phyloP scores from a whole-genome alignment of 2,797 vertebrate genomes.

The Erethizon dorsatum region DNA sequence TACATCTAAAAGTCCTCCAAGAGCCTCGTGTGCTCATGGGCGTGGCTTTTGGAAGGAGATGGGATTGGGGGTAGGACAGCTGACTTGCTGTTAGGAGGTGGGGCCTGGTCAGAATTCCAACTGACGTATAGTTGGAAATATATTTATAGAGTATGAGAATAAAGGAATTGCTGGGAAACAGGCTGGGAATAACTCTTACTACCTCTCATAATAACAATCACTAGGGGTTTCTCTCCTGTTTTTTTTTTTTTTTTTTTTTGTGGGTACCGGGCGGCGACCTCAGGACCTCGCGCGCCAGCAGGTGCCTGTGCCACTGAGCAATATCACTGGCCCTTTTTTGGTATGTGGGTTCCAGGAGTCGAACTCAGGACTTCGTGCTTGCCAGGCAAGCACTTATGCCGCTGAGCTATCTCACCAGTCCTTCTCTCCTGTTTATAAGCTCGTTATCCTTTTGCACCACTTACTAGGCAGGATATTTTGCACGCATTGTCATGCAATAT shows the following conservation, averaged over 20 bases:
- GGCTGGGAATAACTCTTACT: neutral
- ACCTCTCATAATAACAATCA: neutral
- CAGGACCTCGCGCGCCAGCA: too few relatives aligned
- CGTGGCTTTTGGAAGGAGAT: neutral
- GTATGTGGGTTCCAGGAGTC: too few relatives aligned
- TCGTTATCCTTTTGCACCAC: conserved; percentile 48
- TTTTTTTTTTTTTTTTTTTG: too few relatives aligned
- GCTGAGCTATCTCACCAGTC: too few relatives aligned
- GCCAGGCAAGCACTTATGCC: too few relatives aligned
- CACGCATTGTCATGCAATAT: rapidly evolving
- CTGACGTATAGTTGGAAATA: neutral
- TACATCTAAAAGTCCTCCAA: neutral
- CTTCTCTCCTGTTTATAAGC: neutral
- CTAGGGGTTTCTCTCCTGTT: too few relatives aligned
- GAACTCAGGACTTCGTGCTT: too few relatives aligned
- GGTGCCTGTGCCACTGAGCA: too few relatives aligned
- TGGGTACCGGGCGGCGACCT: too few relatives aligned
- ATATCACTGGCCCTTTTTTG: too few relatives aligned
- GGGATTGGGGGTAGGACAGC: neutral
- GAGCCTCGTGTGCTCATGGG: neutral
- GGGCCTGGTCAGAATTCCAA: neutral
- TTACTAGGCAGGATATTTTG: neutral
- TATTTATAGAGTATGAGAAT: conserved; percentile 11
- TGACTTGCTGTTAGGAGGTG: neutral
- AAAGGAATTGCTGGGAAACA: conserved; percentile 37